Conservation (phyloP, 2,113 vertebrate genomes). For the Columba janthina region DNA sequence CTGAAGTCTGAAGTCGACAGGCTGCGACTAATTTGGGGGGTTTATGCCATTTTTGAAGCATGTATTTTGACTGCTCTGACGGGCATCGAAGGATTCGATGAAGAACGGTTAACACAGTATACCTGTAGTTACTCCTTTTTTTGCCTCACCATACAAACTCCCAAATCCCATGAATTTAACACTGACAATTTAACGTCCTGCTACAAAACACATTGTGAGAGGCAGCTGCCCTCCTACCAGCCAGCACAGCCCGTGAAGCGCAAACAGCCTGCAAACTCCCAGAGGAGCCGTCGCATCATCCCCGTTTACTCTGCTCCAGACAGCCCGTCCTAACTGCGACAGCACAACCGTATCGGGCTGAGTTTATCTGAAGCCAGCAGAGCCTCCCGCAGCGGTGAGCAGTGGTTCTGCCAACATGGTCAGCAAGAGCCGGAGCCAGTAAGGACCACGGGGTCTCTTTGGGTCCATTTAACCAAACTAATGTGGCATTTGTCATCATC, state of each 20-base stretch:
- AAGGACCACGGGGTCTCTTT: neutral
- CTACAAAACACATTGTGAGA: neutral
- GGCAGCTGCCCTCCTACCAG: neutral
- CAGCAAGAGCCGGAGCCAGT: neutral
- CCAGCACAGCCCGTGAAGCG: neutral
- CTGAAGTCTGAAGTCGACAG: neutral
- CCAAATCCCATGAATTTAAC: neutral
- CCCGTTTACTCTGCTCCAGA: conserved; percentile 8
- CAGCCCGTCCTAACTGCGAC: neutral
- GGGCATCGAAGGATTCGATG: neutral
- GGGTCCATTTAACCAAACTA: neutral
- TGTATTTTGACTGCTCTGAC: neutral
- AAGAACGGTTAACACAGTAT: neutral
- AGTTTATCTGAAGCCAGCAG: neutral
- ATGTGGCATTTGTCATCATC: neutral
- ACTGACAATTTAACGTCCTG: neutral
- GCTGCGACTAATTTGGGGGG: neutral
- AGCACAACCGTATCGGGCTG: neutral
- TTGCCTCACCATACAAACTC: neutral
- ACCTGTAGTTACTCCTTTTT: neutral
- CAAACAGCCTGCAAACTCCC: conserved; percentile 2
- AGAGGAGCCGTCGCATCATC: neutral
- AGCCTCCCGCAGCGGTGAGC: neutral
- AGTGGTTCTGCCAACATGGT: neutral
- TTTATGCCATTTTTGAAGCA: neutral